Conservation (phyloP, 2,113 vertebrate species). For the Neoarius graeffei region DNA sequence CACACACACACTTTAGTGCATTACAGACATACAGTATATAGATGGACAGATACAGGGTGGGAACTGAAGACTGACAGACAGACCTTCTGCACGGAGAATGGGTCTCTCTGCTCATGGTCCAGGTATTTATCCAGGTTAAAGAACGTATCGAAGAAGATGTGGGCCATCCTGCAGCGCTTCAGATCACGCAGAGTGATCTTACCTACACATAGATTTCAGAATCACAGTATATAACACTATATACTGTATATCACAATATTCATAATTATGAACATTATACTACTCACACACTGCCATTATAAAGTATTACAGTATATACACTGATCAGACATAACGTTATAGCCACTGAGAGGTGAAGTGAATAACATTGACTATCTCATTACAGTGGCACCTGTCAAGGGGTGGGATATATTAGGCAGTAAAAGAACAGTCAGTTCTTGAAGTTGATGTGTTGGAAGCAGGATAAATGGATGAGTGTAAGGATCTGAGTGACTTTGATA, state of each 20-base stretch:
- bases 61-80: background rate
- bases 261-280: background rate
- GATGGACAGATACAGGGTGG: background rate
- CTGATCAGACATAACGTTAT: no score
- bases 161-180: slow-evolving; percentile 94
- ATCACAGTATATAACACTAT: background rate
- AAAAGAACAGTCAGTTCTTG: no score
- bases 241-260: no score
- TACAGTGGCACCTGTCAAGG: no score
- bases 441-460: no score
- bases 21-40: background rate
- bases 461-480: no score
- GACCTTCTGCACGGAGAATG: slow-evolving; percentile 99
- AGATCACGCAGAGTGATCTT: slow-evolving; percentile 90
- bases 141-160: slow-evolving; percentile 98
- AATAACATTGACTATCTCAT: no score
- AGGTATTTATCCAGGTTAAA: slow-evolving; percentile 99
- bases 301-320: background rate
- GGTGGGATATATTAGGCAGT: no score
- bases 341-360: no score
- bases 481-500: no score
- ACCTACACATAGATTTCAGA: slow-evolving; percentile 69
- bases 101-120: slow-evolving; percentile 98
- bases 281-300: background rate
- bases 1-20: slow-evolving; percentile 20